Evolutionary conservation across 64 coral and sea anemone genomes (phyloP).

Genomic region (Trachythela sp.): DNA sequence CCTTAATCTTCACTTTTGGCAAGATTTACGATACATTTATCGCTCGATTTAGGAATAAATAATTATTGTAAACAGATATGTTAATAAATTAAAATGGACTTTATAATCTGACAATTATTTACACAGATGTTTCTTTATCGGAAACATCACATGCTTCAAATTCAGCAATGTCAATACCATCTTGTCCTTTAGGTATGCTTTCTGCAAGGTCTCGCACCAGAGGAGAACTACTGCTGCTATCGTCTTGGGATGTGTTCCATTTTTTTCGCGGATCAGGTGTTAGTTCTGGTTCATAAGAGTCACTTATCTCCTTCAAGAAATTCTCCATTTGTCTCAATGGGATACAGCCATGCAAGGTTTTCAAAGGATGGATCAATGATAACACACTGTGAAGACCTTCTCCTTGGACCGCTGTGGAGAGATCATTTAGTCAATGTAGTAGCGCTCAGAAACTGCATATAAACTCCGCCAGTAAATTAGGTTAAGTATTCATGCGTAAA

Average conservation of each 20-base stretch:
- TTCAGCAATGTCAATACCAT: neutral
- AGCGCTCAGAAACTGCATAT: too few relatives aligned
- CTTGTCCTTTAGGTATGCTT: neutral
- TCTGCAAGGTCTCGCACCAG: neutral
- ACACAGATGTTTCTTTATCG: neutral
- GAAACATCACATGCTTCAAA: neutral
- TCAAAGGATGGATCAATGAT: slow-evolving; percentile 17
- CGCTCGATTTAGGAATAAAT: too few relatives aligned
- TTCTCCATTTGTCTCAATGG: neutral
- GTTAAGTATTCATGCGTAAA: too few relatives aligned
- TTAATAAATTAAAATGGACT: too few relatives aligned
- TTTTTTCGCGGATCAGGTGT: neutral
- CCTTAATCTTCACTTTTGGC: too few relatives aligned
- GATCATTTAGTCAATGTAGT: too few relatives aligned
- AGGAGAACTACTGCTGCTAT: neutral
- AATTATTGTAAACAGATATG: too few relatives aligned
- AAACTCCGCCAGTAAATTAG: too few relatives aligned
- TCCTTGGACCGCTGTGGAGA: neutral
- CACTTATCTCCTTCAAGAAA: neutral
- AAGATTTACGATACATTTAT: too few relatives aligned
- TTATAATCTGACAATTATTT: neutral
- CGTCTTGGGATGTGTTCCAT: neutral
- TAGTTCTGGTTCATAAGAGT: neutral
- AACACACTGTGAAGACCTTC: neutral
- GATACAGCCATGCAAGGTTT: neutral